Evolutionary conservation across 64 coral and sea anemone species (phyloP).

Genomic region (Stylophora pistillata): DNA sequence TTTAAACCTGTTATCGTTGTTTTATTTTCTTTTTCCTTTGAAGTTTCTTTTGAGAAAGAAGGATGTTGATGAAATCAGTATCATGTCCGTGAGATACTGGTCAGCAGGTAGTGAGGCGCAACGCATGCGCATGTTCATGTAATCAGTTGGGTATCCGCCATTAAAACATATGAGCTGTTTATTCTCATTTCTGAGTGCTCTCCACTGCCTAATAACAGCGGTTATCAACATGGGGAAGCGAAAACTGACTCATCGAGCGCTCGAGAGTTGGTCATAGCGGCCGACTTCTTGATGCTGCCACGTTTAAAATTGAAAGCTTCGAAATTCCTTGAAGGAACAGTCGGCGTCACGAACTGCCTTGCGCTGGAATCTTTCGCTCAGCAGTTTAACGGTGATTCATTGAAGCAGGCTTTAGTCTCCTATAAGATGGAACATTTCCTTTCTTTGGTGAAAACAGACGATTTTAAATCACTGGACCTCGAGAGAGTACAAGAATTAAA

Average conservation of each 20-base stretch:
- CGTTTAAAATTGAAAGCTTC: constrained; percentile 44
- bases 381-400: constrained; percentile 37
- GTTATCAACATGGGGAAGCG: no score
- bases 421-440: constrained; percentile 25
- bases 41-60: no score
- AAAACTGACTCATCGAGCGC: constrained; percentile 9
- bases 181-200: no score
- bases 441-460: constrained; percentile 16
- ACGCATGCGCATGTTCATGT: no score
- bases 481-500: background rate
- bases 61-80: no score
- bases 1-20: no score
- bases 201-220: no score
- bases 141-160: no score
- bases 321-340: constrained; percentile 19
- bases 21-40: no score
- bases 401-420: constrained; percentile 9
- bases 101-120: no score
- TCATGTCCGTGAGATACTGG: no score
- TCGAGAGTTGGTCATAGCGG: constrained; percentile 27
- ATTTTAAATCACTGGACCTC: constrained; percentile 20
- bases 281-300: constrained; percentile 48
- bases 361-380: constrained; percentile 20
- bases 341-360: constrained; percentile 36
- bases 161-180: no score